Base-by-base conservation (phyloP, 1,140 invertebrate genomes). In the Trissolcus basalis region DNA sequence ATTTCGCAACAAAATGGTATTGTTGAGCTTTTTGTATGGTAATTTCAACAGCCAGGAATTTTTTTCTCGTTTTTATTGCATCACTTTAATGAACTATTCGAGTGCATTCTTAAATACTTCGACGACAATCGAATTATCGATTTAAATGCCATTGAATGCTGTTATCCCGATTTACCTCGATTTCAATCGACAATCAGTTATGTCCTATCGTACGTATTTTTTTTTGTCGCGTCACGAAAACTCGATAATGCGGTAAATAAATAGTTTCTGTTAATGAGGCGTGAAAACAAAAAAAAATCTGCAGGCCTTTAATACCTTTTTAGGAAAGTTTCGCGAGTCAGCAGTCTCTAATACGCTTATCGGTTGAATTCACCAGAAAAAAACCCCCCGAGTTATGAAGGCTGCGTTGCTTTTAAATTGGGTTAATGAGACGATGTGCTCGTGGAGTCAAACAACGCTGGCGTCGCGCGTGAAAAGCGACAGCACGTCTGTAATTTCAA, bases 381-480 rank as follows among this genome's bases (percentile, higher is more conserved):
- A 78, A 78, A 59, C 45, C 2, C n/a, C 63, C 74, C 77, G 75
- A 78, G 71, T 83, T 81, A 82, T 84, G 78, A 79, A 82, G 80
- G 70, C 63, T 65, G 64, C 74, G 19, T 49, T 75, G 74, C 58
- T 81, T 85, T 27, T 27, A 27, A 85, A 85, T 85, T 85, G 80
- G 84, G 82, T 84, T 84, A 85, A 85, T 83, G 83, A 85, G 79
- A 78, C 78, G 81, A 81, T 81, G 80, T 71, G 77, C 68, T 77
- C 56, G 39, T 35, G 59, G 61, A 71, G 59, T 73, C 70, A 81
- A 83, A 83, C 77, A 81, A 81, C 69, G 75, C 47, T 55, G 36
- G 51, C 48, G 58, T 79, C 80, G 70, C 68, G 67, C 58, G 49
- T 48, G 45, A 36, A 67, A 68, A 74, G 56, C 51, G 48, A 54